Evolutionary conservation across 2,797 vertebrate genomes (phyloP).

Genomic region (Coregonus ussuriensis): DNA sequence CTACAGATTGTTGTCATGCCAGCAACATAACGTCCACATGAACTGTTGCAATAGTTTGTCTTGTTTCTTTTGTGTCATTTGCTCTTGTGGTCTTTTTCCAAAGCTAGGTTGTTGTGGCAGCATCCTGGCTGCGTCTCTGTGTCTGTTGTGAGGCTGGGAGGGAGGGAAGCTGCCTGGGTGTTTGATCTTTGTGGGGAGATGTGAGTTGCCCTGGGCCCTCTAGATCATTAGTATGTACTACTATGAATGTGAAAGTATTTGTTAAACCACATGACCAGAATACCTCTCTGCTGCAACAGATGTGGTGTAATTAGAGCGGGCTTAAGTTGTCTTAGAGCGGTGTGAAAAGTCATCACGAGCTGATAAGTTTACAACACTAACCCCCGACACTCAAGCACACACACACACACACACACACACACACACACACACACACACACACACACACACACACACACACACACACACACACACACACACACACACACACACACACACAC

Average conservation of each 20-base stretch:
- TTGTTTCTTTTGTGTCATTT: slow-evolving; percentile 74
- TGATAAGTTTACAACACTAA: slow-evolving; percentile 76
- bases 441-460: slow-evolving; percentile 28
- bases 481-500: slow-evolving; percentile 20
- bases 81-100: slow-evolving; percentile 69
- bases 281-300: slow-evolving; percentile 81
- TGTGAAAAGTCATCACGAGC: slow-evolving; percentile 76
- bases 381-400: slow-evolving; percentile 27
- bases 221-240: slow-evolving; percentile 80
- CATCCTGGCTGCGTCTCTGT: not conserved
- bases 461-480: slow-evolving; percentile 29
- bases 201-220: slow-evolving; percentile 76
- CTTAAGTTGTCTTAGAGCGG: slow-evolving; percentile 82
- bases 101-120: slow-evolving; percentile 65
- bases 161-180: slow-evolving; percentile 49
- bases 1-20: slow-evolving; percentile 71
- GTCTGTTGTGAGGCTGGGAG: no score
- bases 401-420: slow-evolving; percentile 20
- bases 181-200: slow-evolving; percentile 78
- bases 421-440: slow-evolving; percentile 25
- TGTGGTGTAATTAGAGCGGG: slow-evolving; percentile 84
- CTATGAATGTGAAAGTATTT: slow-evolving; percentile 82
- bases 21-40: slow-evolving; percentile 58
- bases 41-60: slow-evolving; percentile 63
- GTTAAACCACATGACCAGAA: slow-evolving; percentile 82